Evolutionary conservation across 1,140 invertebrate genomes (phyloP).

Genomic region (Hyles euphorbiae): DNA sequence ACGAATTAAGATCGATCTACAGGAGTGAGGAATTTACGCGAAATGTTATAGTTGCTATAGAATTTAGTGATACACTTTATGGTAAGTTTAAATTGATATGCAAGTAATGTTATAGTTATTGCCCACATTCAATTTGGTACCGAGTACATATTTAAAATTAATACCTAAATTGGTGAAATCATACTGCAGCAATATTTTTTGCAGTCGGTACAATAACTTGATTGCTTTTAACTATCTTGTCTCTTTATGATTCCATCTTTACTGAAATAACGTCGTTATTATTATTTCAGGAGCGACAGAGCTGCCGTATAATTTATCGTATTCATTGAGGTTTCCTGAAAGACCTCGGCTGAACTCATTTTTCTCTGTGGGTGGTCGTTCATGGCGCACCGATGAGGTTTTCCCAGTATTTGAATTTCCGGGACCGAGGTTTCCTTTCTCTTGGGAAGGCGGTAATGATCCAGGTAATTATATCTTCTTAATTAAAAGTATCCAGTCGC

Average conservation of each 20-base stretch:
- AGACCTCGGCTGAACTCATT: constrained; percentile 72
- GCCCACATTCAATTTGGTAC: too few species aligned
- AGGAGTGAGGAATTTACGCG: constrained; percentile 42
- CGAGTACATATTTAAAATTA: too few species aligned
- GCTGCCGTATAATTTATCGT: constrained; percentile 64
- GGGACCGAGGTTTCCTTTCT: constrained; percentile 78
- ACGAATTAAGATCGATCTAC: constrained; percentile 46
- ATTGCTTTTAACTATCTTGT: too few species aligned
- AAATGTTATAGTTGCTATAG: constrained; percentile 47
- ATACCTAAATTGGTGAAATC: too few species aligned
- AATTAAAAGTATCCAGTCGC: background rate
- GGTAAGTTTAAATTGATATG: constrained; percentile 28
- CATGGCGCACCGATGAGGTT: constrained; percentile 80
- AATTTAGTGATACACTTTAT: constrained; percentile 52
- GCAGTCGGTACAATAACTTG: too few species aligned
- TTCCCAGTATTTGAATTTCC: constrained; percentile 81
- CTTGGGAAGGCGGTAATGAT: constrained; percentile 59
- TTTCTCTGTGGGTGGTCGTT: constrained; percentile 45
- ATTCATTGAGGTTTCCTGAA: constrained; percentile 79
- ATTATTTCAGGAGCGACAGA: constrained; percentile 37
- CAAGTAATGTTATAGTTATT: background rate
- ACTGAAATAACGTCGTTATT: too few species aligned
- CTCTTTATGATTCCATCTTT: too few species aligned
- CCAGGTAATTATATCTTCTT: constrained; percentile 66
- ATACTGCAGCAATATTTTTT: too few species aligned